A percentile compares a stretch with the other conserved stretches of the same genome.
Conservation (phyloP, 1,140 invertebrate species). For the Anastatus disparis region DNA sequence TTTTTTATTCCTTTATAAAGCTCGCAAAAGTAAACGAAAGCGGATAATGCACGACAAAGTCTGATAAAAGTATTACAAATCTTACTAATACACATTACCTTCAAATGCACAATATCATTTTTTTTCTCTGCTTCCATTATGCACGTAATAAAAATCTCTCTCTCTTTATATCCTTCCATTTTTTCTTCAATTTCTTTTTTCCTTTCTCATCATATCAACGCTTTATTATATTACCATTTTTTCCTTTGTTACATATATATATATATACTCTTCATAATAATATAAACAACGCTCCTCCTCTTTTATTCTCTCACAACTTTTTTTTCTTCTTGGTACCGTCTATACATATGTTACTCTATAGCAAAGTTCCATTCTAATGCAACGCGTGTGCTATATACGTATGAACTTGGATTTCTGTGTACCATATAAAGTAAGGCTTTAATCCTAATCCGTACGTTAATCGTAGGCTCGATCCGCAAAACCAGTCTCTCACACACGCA, state of each 20-base stretch:
- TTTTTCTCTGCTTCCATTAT: background rate
- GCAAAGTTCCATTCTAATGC: background rate
- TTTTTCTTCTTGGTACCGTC: background rate
- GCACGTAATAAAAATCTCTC: too few relatives aligned
- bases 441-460: constrained; percentile 64
- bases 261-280: constrained; percentile 23
- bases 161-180: background rate
- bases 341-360: too few relatives aligned
- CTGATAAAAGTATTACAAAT: too few relatives aligned
- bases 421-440: constrained; percentile 42
- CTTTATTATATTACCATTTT: constrained; percentile 23
- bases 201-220: constrained; percentile 4
- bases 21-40: background rate
- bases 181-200: background rate
- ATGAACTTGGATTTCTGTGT: background rate
- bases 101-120: background rate
- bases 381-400: background rate
- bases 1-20: too few relatives aligned
- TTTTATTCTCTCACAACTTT: background rate
- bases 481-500: too few relatives aligned
- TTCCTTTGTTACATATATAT: constrained; percentile 6
- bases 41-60: background rate
- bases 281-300: background rate
- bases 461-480: constrained; percentile 53
- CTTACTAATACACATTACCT: too few relatives aligned